A percentile compares a stretch with the other conserved stretches of the same genome.
Evolutionary conservation across 2,888 invertebrate genomes (phyloP).

Genomic region (Ennomos fuscantarius): DNA sequence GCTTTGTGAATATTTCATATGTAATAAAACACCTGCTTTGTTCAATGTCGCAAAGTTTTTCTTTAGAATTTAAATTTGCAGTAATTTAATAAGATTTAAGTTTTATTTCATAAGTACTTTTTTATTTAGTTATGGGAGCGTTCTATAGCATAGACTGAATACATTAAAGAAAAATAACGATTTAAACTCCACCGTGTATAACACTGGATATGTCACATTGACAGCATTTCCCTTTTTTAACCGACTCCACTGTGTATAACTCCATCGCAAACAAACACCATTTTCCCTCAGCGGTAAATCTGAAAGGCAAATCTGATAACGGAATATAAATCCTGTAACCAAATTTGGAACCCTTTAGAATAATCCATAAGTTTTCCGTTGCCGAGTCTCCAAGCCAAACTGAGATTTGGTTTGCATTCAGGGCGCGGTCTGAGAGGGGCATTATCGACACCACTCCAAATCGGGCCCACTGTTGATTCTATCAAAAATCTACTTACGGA

Average conservation of each 20-base stretch:
- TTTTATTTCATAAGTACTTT: too few species aligned
- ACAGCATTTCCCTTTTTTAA: too few species aligned
- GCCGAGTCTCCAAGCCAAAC: conserved; percentile 59
- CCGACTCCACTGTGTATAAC: neutral
- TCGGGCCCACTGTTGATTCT: conserved; percentile 77
- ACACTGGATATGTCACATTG: too few species aligned
- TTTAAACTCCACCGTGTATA: too few species aligned
- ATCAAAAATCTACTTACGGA: conserved; percentile 74
- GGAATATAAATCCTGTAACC: conserved; percentile 50
- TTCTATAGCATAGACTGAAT: too few species aligned
- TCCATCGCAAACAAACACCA: conserved; percentile 30
- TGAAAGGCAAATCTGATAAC: conserved; percentile 39
- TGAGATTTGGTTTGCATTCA: conserved; percentile 78
- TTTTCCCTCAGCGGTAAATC: conserved; percentile 26
- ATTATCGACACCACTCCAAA: conserved; percentile 76
- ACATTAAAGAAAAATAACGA: too few species aligned
- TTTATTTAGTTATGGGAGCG: too few species aligned
- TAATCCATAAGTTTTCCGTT: conserved; percentile 78
- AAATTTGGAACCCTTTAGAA: conserved; percentile 66
- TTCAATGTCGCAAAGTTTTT: too few species aligned
- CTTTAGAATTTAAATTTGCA: too few species aligned
- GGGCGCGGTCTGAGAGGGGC: conserved; percentile 68
- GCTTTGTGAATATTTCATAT: too few species aligned
- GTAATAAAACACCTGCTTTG: too few species aligned
- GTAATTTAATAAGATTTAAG: too few species aligned